These are phyloP conservation scores for Cyprinella venusta DNA, from an alignment of 2,797 vertebrate species.

Conservation along the genomic window DNA sequence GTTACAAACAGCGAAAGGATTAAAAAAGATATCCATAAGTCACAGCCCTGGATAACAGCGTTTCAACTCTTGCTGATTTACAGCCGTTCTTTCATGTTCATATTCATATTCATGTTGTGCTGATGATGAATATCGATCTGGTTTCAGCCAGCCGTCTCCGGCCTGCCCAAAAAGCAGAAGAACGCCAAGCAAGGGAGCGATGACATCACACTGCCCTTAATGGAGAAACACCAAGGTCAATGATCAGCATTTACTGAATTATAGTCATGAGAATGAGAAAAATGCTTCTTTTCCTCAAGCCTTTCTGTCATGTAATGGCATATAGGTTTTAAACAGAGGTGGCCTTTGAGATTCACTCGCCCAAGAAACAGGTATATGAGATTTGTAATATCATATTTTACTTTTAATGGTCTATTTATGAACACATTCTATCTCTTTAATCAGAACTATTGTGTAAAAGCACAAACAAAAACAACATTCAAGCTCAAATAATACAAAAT, in stretches of 20 bases:
- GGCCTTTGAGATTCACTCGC: neutral
- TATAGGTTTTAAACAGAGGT: neutral
- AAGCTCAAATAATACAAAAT: neutral
- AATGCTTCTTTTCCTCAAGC: too few species aligned
- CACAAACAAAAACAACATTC: neutral
- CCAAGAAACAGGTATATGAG: too few species aligned
- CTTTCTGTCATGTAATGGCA: neutral
- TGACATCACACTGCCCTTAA: slow-evolving; percentile 95
- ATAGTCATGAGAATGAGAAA: neutral
- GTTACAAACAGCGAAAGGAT: too few species aligned
- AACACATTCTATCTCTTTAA: neutral
- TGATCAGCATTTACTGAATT: neutral
- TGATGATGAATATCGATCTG: slow-evolving; percentile 4
- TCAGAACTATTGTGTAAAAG: neutral
- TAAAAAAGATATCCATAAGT: too few species aligned
- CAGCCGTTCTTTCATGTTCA: neutral
- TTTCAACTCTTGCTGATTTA: neutral
- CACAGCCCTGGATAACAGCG: too few species aligned
- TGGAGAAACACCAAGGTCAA: slow-evolving; percentile 94
- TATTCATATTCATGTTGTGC: neutral
- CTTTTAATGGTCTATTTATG: neutral
- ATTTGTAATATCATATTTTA: too few species aligned
- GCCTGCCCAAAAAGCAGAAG: slow-evolving; percentile 85
- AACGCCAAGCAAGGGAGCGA: slow-evolving; percentile 86
- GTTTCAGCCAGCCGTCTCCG: slow-evolving; percentile 77